Base-by-base conservation (phyloP, 2,113 vertebrate genomes). In the Zapornia atra region DNA sequence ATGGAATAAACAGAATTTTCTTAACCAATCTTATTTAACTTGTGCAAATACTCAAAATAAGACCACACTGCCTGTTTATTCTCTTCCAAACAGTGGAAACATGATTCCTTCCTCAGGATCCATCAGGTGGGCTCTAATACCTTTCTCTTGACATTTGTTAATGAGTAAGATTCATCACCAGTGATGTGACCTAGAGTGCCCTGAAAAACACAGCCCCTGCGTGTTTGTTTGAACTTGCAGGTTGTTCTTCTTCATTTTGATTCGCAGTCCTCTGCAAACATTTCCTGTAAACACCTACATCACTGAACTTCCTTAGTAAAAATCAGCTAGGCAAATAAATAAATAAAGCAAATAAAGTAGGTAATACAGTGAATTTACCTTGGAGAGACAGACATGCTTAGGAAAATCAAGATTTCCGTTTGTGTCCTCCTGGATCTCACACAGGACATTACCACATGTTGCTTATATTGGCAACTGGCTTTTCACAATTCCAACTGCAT, bases 241-340 rank as follows among this genome's bases (percentile, higher is more conserved):
- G 26, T n/a, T 92, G 25, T 22, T 88, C 79, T 90, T 65, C 56
- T 96, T 90, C 13, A 33, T 69, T 91, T 76, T 59, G 75, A 66
- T 93, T 91, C 86, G 11, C 36, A 90, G 25, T 66, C 5, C 28
- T 88, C 75, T 76, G 85, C 59, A 91, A 93, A 94, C 7, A 28
- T 85, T 86, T 70, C 19, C 84, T 82, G 54, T 79, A 79, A 92
- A 90, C 61, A 94, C 14, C 22, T 44, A 36, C 16, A 54, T 44
- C 87, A 42, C 9, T n/a, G 22, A 90, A 15, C 19, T 82, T 82
- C 66, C 46, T 33, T 42, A 50, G 46, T 48, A n/a, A 73, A 80
- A 91, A 60, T 6, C 42, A 89, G 36, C 20, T 15, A 84, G 38
- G 26, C 31, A 82, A 86, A 72, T 78, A 91, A 84, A 80, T 71